A percentile compares a stretch with the other conserved stretches of the same genome.
phyloP scores from a whole-genome alignment of 2,888 invertebrate genomes.

The Escarpia spicata region DNA sequence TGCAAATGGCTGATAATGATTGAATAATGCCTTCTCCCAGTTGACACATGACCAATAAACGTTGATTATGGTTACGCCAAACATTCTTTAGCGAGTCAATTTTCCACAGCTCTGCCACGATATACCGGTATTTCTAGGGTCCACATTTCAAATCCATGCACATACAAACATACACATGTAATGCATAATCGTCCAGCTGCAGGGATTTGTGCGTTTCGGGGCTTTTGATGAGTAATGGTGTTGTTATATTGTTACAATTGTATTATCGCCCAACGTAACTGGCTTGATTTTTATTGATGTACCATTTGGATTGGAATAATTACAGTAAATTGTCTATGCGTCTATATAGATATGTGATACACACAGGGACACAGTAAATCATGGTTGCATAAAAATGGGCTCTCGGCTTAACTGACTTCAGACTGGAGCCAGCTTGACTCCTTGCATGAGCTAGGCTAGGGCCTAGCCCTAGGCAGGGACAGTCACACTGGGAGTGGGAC shows the following conservation, averaged over 20 bases:
- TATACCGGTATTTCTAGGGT: background rate
- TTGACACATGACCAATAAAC: conserved; percentile 4
- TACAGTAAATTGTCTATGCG: no score
- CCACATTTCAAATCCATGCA: background rate
- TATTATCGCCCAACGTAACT: background rate
- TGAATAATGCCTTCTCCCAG: background rate
- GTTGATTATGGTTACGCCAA: conserved; percentile 16
- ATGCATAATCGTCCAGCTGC: background rate
- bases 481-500: no score
- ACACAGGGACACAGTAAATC: no score
- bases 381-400: no score
- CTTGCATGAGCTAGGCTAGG: no score
- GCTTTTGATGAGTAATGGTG: background rate
- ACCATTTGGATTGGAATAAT: background rate
- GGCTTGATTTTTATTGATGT: background rate
- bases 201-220: background rate
- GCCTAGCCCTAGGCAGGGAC: no score
- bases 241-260: background rate
- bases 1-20: background rate
- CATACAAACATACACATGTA: background rate
- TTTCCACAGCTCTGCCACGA: background rate
- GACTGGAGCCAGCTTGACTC: no score
- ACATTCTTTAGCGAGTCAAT: background rate
- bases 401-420: no score
- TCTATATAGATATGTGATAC: no score